Conservation (phyloP, 2,113 vertebrate genomes). For the Carlito syrichta region DNA sequence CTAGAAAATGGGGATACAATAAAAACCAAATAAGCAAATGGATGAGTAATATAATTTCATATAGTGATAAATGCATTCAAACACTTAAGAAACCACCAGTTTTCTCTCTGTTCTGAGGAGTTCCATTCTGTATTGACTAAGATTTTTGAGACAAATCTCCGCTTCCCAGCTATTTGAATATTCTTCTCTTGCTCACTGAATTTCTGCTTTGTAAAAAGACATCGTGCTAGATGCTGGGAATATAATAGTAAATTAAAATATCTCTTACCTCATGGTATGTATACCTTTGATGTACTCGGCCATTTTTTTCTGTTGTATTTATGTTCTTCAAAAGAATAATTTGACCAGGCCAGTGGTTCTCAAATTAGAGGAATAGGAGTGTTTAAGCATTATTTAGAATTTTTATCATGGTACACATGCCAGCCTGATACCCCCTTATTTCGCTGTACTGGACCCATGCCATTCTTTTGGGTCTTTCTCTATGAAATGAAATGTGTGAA, state of each 20-base stretch:
- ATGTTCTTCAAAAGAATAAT: not conserved
- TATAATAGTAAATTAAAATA: not conserved
- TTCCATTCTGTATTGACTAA: not conserved
- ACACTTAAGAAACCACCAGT: not conserved
- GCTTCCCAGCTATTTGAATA: not conserved
- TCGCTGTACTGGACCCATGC: not conserved
- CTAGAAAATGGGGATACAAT: not conserved
- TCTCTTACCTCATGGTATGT: not conserved
- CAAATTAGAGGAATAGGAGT: not conserved
- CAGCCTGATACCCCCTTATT: not conserved
- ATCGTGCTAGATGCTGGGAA: not conserved
- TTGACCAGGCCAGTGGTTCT: not conserved
- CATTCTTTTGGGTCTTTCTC: not conserved
- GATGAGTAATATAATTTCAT: not conserved
- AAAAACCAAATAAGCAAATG: not conserved
- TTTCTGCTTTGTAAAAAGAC: not conserved
- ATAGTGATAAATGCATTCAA: not conserved
- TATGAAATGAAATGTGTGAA: not conserved
- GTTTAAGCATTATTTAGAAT: not conserved
- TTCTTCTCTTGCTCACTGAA: not conserved
- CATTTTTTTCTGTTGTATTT: not conserved
- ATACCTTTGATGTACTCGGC: not conserved
- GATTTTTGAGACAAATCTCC: not conserved
- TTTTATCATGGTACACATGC: not conserved
- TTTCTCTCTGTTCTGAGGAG: not conserved